Percentiles rank a stretch among this genome's conserved stretches.
phyloP scores from a whole-genome alignment of 2,113 vertebrate species.

The Myiozetetes cayanensis region DNA sequence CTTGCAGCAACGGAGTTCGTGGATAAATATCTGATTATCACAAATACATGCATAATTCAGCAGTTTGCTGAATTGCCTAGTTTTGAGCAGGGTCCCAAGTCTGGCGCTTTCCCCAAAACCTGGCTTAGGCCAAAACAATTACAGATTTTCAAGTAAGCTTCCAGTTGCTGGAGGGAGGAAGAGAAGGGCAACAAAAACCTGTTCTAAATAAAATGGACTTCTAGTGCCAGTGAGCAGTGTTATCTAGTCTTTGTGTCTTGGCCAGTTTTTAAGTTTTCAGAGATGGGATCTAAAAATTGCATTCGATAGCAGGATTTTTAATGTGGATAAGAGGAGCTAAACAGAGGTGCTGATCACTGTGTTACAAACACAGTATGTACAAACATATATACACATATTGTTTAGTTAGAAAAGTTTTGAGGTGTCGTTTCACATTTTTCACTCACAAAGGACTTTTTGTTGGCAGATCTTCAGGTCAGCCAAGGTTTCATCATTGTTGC shows the following conservation, averaged over 20 bases:
- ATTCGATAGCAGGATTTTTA: not conserved
- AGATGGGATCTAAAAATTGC: not conserved
- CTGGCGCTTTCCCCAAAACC: not conserved
- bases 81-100: not conserved
- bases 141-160: constrained; percentile 1
- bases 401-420: not conserved
- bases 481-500: not conserved
- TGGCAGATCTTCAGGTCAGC: not conserved
- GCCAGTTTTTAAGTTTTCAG: not conserved
- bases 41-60: not conserved
- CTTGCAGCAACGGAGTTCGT: not conserved
- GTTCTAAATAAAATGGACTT: not conserved
- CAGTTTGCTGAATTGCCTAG: not conserved
- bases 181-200: not conserved
- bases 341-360: not conserved
- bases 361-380: not conserved
- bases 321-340: not conserved
- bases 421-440: not conserved
- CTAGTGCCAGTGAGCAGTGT: not conserved
- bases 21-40: not conserved
- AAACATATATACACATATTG: not conserved
- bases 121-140: not conserved
- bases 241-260: not conserved
- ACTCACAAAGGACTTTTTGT: not conserved
- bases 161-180: not conserved